A percentile compares a stretch with the other conserved stretches of the same genome.
These are phyloP conservation scores for Phodopus roborovskii DNA, from an alignment of 2,113 vertebrate genomes.

Conservation along the genomic window DNA sequence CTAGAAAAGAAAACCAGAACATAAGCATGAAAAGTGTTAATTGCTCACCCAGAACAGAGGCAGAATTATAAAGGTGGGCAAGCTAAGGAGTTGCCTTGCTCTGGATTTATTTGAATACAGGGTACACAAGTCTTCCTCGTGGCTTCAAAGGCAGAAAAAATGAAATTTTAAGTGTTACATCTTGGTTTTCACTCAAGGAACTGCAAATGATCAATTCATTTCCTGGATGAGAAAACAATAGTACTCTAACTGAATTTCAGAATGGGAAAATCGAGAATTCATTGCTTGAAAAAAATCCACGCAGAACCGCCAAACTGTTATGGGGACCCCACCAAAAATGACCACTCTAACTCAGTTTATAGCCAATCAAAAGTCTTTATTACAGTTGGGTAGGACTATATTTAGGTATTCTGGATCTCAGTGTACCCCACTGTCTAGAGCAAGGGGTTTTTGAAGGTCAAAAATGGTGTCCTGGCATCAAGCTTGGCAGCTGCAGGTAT, in stretches of 20 bases:
- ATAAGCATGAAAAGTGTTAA: neutral
- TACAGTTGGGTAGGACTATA: no score
- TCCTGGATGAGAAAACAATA: neutral
- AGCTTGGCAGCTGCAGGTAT: neutral
- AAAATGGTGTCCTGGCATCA: neutral
- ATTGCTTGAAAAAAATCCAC: neutral
- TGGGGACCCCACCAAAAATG: neutral
- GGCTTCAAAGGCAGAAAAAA: neutral
- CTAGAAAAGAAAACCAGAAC: neutral
- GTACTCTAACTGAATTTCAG: conserved; percentile 5
- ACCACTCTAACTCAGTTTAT: neutral
- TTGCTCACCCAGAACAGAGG: neutral
- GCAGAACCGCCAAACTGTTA: neutral
- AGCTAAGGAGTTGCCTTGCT: neutral
- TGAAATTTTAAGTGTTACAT: neutral
- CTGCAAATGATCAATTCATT: neutral
- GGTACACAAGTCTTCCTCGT: neutral
- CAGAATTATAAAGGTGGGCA: neutral
- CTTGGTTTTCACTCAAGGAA: conserved; percentile 7
- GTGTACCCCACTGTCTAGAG: neutral
- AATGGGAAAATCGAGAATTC: neutral
- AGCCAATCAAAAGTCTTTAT: neutral
- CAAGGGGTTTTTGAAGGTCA: neutral
- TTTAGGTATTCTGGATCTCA: neutral
- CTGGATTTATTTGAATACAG: neutral